Evolutionary conservation across 2,888 invertebrate genomes (phyloP).

Genomic region (Lepidocyrtinus sp.): DNA sequence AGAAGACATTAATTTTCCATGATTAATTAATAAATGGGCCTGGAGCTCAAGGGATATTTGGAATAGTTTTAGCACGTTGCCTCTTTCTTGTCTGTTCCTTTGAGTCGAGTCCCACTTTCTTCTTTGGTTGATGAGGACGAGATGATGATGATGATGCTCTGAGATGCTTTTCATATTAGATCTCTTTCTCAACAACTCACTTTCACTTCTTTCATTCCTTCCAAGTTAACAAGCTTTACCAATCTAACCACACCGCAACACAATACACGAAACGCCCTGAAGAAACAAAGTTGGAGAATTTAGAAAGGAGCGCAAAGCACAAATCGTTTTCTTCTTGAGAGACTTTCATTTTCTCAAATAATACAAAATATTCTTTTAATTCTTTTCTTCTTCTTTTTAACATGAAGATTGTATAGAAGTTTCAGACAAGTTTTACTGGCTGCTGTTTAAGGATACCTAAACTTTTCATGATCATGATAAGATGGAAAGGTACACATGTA

Average conservation of each 20-base stretch:
- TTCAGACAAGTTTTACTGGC: too few relatives aligned
- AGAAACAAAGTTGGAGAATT: constrained; percentile 7
- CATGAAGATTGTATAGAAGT: too few relatives aligned
- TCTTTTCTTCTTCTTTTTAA: constrained; percentile 29
- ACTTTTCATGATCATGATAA: too few relatives aligned
- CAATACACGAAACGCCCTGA: background rate
- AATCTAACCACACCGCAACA: constrained; percentile 9
- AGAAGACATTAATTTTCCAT: constrained; percentile 59
- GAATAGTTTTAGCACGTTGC: constrained; percentile 23
- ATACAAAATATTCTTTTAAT: constrained; percentile 10
- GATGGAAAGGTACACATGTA: too few relatives aligned
- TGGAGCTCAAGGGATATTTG: constrained; percentile 56
- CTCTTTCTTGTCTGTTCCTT: background rate
- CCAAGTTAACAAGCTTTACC: constrained; percentile 6
- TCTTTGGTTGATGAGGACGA: background rate
- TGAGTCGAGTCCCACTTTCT: background rate
- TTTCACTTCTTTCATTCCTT: background rate
- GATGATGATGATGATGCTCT: background rate
- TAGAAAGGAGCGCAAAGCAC: background rate
- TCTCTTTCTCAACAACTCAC: background rate
- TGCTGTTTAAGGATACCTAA: too few relatives aligned
- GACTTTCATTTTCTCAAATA: constrained; percentile 36
- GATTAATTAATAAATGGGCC: constrained; percentile 60
- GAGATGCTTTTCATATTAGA: background rate
- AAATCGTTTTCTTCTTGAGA: constrained; percentile 31